Base-by-base conservation (phyloP, 1,140 invertebrate species). In the Carposina sasakii region DNA sequence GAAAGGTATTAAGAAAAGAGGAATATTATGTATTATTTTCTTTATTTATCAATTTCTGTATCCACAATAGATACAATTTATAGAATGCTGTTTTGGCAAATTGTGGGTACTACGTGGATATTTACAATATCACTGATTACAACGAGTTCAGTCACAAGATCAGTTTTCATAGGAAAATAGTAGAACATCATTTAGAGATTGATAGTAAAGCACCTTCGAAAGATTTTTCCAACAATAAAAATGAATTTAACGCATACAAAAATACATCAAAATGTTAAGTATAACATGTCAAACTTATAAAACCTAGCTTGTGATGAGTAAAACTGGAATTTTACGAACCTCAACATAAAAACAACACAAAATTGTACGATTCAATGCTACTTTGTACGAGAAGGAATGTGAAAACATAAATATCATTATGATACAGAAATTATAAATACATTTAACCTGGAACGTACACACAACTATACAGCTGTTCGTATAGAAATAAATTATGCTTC, bases 31-130 rank as follows among this genome's bases (percentile, higher is more conserved):
- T 67, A 56, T 63, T 57, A 63, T 60, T 71, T 71, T 69, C 50
- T 74, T 74, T 76, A 85, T 79, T 87, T 86, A 72, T 84, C 71
- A 71, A 77, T 78, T 81, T 85, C 84, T 71, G 85, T 86, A 74
- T 76, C 76, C 56, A 77, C 78, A 81, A 81, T 63, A 72, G 67
- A 75, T 69, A 78, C 67, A n/a, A n/a, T n/a, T n/a, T n/a, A 67
- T 45, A 61, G 62, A 56, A 69, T 54, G 63, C 57, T 59, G 64
- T 54, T 73, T 74, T 67, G 71, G 66, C 58, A 53, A 60, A 55
- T 48, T 52, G 17, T 39, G 19, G 9, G 20, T 54, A 59, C 24
- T 62, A 37, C 46, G 58, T 54, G 54, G 50, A 59, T 74, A 76
- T 73, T 70, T 73, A 72, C 70, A 77, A 56, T 47, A 60, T 56